Conservation (phyloP, 2,888 invertebrate genomes). For the Spilarctia lutea region DNA sequence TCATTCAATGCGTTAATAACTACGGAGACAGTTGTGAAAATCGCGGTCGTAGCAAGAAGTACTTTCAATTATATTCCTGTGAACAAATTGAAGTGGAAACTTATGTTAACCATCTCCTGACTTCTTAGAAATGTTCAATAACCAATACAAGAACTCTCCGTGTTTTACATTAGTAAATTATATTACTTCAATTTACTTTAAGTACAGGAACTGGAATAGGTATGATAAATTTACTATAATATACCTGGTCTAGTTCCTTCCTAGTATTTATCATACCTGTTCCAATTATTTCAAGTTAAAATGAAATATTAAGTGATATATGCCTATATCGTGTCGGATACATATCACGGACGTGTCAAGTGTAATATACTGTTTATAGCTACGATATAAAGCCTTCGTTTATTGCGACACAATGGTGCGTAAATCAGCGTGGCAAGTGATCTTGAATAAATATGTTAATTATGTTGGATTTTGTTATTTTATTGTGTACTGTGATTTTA, state of each 20-base stretch:
- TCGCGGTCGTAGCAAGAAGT: not conserved
- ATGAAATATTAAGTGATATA: not conserved
- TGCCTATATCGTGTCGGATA: slow-evolving; percentile 5
- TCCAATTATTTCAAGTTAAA: slow-evolving; percentile 1
- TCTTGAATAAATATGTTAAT: slow-evolving; percentile 14
- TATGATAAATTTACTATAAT: not conserved
- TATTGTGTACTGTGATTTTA: slow-evolving; percentile 1
- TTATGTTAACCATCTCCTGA: not conserved
- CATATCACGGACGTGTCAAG: slow-evolving; percentile 11
- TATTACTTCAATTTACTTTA: not conserved
- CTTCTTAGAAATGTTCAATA: too few species aligned
- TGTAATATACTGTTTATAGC: slow-evolving; percentile 17
- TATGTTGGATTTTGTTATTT: not conserved
- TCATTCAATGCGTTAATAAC: not conserved
- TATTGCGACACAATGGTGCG: slow-evolving; percentile 11
- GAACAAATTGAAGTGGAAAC: not conserved
- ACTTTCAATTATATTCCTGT: not conserved
- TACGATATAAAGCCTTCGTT: slow-evolving; percentile 15
- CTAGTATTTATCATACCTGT: too few species aligned
- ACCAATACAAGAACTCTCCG: not conserved
- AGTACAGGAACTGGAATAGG: not conserved
- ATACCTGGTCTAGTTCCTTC: too few species aligned
- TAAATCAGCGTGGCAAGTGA: slow-evolving; percentile 18
- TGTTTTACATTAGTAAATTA: not conserved
- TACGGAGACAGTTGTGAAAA: not conserved